Conservation (phyloP, 2,888 invertebrate genomes). For the Incurvaria masculella region DNA sequence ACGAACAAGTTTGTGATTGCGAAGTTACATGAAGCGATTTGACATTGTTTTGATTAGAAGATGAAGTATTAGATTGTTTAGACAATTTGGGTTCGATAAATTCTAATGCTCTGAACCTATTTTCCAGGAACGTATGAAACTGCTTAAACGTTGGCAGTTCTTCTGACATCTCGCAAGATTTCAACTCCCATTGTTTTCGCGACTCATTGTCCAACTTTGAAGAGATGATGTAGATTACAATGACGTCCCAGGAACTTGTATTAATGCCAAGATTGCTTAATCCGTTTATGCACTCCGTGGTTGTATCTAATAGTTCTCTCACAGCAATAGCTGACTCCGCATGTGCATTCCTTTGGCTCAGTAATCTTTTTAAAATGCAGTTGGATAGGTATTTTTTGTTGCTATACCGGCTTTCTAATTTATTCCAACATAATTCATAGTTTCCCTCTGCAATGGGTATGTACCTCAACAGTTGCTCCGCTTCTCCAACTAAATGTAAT, state of each 20-base stretch:
- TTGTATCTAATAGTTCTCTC: not conserved
- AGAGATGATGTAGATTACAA: conserved; percentile 3
- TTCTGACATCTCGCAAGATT: conserved; percentile 8
- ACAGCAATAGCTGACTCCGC: not conserved
- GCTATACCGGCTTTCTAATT: conserved; percentile 1
- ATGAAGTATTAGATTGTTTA: no score
- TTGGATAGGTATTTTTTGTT: conserved; percentile 3
- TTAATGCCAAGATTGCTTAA: not conserved
- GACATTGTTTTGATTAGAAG: no score
- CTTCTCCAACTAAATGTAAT: conserved; percentile 3
- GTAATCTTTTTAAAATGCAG: conserved; percentile 1
- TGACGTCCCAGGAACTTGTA: conserved; percentile 3
- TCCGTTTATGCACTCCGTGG: not conserved
- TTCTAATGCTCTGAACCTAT: not conserved
- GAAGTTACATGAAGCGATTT: no score
- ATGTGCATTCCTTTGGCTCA: not conserved
- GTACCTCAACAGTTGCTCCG: not conserved
- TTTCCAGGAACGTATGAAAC: no score
- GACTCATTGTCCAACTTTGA: conserved; percentile 3
- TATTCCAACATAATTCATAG: conserved; percentile 4
- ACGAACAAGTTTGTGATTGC: no score
- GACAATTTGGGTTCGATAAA: no score
- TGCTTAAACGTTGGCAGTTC: conserved; percentile 8
- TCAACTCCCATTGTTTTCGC: not conserved
- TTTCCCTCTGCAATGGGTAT: not conserved